Conservation (phyloP, 37 sponge, comb jelly and placozoan species). For the Chondrosia reniformis region DNA sequence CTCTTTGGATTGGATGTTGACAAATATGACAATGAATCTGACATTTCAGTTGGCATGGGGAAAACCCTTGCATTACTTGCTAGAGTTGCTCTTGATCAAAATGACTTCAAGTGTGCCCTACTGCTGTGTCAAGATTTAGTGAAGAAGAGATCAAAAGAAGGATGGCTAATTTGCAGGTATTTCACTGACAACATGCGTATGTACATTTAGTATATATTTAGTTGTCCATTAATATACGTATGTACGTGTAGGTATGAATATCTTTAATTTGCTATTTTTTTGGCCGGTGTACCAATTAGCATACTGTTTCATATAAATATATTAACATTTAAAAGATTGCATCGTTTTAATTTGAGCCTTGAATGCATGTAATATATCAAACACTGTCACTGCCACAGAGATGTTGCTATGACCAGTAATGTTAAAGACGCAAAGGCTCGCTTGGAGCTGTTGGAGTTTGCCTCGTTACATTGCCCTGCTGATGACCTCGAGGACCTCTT, state of each 20-base stretch:
- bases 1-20: slow-evolving; percentile 34
- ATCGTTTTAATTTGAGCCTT: background rate
- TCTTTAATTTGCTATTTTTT: background rate
- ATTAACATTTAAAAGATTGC: background rate
- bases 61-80: slow-evolving; percentile 43
- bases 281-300: background rate
- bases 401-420: background rate
- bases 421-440: background rate
- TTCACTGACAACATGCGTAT: background rate
- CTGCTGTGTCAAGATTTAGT: slow-evolving; percentile 49
- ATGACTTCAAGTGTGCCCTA: slow-evolving; percentile 39
- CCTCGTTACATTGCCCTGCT: slow-evolving; percentile 57
- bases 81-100: slow-evolving; percentile 41
- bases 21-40: background rate
- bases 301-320: background rate
- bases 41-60: slow-evolving; percentile 44
- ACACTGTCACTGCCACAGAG: background rate
- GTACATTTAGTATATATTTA: background rate
- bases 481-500: slow-evolving; percentile 51
- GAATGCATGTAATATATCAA: background rate
- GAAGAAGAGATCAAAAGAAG: slow-evolving; percentile 21
- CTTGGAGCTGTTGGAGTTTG: slow-evolving; percentile 47
- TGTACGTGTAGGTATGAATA: background rate
- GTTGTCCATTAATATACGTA: background rate
- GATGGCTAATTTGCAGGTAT: slow-evolving; percentile 62